A percentile compares a stretch with the other conserved stretches of the same genome.
Conservation (phyloP, 2,113 vertebrate genomes). For the Gobiocypris rarus region DNA sequence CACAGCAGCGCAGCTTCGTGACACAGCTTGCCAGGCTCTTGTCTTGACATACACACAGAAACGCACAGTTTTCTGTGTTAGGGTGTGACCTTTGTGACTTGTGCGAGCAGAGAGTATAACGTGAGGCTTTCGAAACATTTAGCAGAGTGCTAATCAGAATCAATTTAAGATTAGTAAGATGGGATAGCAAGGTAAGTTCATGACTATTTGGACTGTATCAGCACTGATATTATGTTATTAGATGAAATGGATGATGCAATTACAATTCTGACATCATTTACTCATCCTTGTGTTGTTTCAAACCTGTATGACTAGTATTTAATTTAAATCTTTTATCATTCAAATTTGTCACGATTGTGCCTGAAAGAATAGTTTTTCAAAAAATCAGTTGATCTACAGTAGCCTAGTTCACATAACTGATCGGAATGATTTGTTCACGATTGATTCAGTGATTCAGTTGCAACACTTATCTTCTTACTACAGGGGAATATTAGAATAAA, state of each 20-base stretch:
- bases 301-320: neutral
- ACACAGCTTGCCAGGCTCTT: constrained; percentile 24
- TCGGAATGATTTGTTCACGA: no score
- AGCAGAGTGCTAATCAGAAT: constrained; percentile 5
- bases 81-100: constrained; percentile 10
- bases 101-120: constrained; percentile 2
- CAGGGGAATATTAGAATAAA: neutral
- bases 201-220: neutral
- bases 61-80: neutral
- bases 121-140: constrained; percentile 16
- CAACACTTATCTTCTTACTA: neutral
- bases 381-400: no score
- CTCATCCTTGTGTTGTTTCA: neutral
- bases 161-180: neutral
- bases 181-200: neutral
- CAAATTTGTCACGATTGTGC: no score
- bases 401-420: no score
- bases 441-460: no score
- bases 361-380: no score
- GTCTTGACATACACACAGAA: constrained; percentile 22
- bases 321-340: no score
- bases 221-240: neutral
- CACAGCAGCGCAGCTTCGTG: constrained; percentile 70
- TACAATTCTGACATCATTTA: neutral
- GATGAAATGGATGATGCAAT: neutral